These are phyloP conservation scores for Napeogenes sylphis DNA, from an alignment of 2,888 invertebrate species.

Conservation along the genomic window DNA sequence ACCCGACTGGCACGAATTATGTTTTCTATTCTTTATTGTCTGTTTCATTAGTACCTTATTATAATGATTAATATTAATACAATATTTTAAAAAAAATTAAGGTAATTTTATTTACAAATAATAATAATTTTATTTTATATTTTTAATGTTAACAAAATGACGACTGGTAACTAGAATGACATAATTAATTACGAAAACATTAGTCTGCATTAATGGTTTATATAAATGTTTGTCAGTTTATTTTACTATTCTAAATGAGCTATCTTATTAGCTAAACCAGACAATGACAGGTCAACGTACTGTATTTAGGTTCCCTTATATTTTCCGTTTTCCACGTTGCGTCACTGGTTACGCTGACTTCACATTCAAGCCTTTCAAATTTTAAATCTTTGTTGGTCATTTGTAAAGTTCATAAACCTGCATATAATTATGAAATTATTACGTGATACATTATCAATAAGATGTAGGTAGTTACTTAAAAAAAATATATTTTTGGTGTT, in stretches of 20 bases:
- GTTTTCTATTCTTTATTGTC: slow-evolving; percentile 17
- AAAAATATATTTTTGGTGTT: too few relatives aligned
- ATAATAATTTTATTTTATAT: too few relatives aligned
- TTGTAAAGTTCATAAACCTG: background rate
- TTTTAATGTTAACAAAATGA: too few relatives aligned
- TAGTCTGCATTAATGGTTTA: background rate
- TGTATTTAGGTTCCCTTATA: slow-evolving; percentile 51
- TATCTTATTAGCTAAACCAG: slow-evolving; percentile 31
- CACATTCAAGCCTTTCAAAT: slow-evolving; percentile 22
- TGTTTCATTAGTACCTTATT: slow-evolving; percentile 11
- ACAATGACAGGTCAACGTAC: slow-evolving; percentile 60
- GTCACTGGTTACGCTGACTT: slow-evolving; percentile 32
- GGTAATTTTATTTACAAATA: too few relatives aligned
- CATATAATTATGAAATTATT: background rate
- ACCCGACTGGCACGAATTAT: slow-evolving; percentile 44
- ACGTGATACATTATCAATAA: background rate
- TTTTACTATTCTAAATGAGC: slow-evolving; percentile 11
- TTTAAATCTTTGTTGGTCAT: slow-evolving; percentile 13
- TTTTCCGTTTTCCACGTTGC: slow-evolving; percentile 63
- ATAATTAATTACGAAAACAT: too few relatives aligned
- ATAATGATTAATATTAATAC: too few relatives aligned
- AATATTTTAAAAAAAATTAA: too few relatives aligned
- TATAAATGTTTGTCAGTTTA: slow-evolving; percentile 1
- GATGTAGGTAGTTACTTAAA: background rate
- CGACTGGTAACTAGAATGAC: too few relatives aligned